Base-by-base conservation (phyloP, 2,797 vertebrate species). In the Adelosebastes latens region DNA sequence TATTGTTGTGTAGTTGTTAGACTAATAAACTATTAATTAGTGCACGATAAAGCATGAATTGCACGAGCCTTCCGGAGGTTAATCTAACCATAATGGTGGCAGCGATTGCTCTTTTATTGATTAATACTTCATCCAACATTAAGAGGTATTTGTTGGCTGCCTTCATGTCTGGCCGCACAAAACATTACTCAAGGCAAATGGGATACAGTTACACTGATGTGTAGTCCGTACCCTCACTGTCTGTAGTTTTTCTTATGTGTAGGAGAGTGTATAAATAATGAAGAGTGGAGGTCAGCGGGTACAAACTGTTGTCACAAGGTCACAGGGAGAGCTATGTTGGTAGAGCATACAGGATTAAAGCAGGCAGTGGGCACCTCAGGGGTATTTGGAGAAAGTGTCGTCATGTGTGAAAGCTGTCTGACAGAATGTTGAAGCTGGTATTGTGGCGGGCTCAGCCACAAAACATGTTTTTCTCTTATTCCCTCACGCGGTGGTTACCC, bases 401-500 rank as follows among this genome's bases (percentile, higher is more conserved):
- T 82, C 65, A 66, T 29, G 42, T 85, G 85, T 88, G 82, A 83
- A 83, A 82, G 67, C 77, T 60, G 64, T 75, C 59, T 79, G 79
- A 73, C 80, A 81, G 69, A 86, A 82, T 49, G 70, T 64, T 68
- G 10, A 31, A 74, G 63, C 31, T 49, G 36, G 13, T n/a, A 63
- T 70, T 78, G 59, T 64, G 63, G 61, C 29, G 49, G 78, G 56
- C 62, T 84, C 82, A 81, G 49, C 65, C 85, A 88, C 81, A 81
- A 66, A 77, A 79, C 46, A 79, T 52, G 29, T 16, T 78, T 83
- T 80, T 79, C n/a, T 67, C 32, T 66, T 65, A 73, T 82, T 83
- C 72, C 75, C 62, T 60, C 25, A 25, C 31, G 69, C 73, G 56
- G 67, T 32, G 55, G 75, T 80, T 83, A 34, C 32, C 53, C 12